Percentiles rank a stretch among this genome's conserved stretches.
Conservation (phyloP, 2,888 invertebrate species). For the Ectropis crepuscularia region DNA sequence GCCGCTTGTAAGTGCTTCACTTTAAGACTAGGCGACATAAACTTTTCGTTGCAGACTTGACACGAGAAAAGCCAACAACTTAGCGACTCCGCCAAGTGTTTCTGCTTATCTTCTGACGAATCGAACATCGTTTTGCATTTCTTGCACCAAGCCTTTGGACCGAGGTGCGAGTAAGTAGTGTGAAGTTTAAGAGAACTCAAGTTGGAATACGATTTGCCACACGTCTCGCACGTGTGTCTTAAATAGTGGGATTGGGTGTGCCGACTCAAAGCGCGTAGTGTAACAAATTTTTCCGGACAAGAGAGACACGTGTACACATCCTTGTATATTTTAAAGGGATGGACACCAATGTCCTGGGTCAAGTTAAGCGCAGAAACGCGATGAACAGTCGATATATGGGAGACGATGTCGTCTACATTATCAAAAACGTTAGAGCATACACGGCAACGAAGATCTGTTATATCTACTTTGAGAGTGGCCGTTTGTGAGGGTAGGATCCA, state of each 20-base stretch:
- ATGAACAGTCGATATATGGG: conserved; percentile 46
- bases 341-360: conserved; percentile 46
- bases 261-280: conserved; percentile 36
- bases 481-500: conserved; percentile 15
- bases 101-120: conserved; percentile 20
- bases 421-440: conserved; percentile 45
- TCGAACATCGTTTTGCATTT: conserved; percentile 34
- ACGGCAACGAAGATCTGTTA: conserved; percentile 48
- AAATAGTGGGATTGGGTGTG: conserved; percentile 38
- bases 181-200: conserved; percentile 33
- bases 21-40: conserved; percentile 23
- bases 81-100: conserved; percentile 23
- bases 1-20: conserved; percentile 29
- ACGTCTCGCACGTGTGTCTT: conserved; percentile 40
- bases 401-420: conserved; percentile 46
- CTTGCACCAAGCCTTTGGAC: conserved; percentile 29
- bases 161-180: conserved; percentile 27
- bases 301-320: conserved; percentile 32
- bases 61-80: conserved; percentile 32
- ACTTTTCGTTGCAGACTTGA: conserved; percentile 29
- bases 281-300: conserved; percentile 35
- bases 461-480: conserved; percentile 39
- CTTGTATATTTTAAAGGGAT: conserved; percentile 39
- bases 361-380: conserved; percentile 41
- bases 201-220: conserved; percentile 38